Evolutionary conservation across 2,888 invertebrate genomes (phyloP).

Genomic region (Sussaba pulchella): DNA sequence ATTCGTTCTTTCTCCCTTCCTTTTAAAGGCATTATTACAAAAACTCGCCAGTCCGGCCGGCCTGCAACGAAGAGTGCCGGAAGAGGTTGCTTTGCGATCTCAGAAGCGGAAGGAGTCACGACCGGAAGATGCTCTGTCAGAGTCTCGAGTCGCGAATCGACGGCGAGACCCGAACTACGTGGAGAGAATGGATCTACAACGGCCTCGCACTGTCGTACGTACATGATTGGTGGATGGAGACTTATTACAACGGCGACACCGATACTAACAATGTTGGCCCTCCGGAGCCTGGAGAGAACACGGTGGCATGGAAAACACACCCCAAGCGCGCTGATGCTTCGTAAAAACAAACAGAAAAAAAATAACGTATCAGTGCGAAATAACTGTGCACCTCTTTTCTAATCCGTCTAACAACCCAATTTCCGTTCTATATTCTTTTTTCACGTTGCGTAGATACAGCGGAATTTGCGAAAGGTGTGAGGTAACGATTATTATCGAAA

Average conservation of each 20-base stretch:
- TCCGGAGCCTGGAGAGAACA: neutral
- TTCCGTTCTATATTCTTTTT: slow-evolving; percentile 2
- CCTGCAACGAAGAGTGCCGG: slow-evolving; percentile 94
- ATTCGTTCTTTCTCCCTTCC: neutral
- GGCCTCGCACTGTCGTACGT: slow-evolving; percentile 95
- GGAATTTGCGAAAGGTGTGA: neutral
- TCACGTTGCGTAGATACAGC: neutral
- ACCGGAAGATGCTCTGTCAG: slow-evolving; percentile 92
- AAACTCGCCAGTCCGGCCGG: slow-evolving; percentile 89
- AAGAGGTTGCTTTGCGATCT: slow-evolving; percentile 94
- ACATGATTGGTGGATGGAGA: slow-evolving; percentile 77
- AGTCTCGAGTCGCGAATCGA: slow-evolving; percentile 94
- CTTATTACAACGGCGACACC: slow-evolving; percentile 71
- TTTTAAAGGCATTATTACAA: slow-evolving; percentile 93
- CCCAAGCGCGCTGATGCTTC: neutral
- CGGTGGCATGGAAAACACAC: slow-evolving; percentile 12
- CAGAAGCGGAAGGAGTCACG: slow-evolving; percentile 94
- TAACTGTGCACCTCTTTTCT: slow-evolving; percentile 1
- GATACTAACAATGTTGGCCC: slow-evolving; percentile 70
- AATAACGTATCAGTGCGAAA: neutral
- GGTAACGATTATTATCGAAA: slow-evolving; percentile 30
- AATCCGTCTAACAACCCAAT: neutral
- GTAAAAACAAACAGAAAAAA: too few relatives aligned
- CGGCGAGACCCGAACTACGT: slow-evolving; percentile 90
- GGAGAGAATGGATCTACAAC: slow-evolving; percentile 95